Evolutionary conservation across 2,113 vertebrate genomes (phyloP).

Genomic region (Nibea coibor): DNA sequence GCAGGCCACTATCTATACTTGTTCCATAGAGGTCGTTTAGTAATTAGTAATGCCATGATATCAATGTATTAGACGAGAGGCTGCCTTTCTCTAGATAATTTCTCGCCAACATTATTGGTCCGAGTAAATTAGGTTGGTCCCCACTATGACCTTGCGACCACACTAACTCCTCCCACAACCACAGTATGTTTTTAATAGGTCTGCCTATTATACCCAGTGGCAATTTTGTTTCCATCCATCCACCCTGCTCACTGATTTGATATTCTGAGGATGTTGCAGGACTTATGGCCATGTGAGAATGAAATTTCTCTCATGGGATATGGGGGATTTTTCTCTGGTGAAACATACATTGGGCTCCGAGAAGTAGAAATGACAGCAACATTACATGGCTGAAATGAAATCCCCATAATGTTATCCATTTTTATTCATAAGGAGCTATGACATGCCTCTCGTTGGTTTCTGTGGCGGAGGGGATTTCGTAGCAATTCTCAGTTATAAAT

Average conservation of each 20-base stretch:
- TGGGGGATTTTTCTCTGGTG: constrained; percentile 69
- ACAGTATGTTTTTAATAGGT: constrained; percentile 72
- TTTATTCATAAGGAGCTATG: constrained; percentile 71
- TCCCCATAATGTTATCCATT: constrained; percentile 72
- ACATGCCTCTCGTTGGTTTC: constrained; percentile 57
- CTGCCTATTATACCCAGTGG: constrained; percentile 55
- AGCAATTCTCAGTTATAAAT: constrained; percentile 67
- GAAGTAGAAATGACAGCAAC: constrained; percentile 71
- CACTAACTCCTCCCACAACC: constrained; percentile 53
- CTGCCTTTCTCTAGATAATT: constrained; percentile 42
- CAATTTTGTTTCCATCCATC: constrained; percentile 64
- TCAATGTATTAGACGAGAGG: constrained; percentile 37
- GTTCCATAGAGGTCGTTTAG: constrained; percentile 35
- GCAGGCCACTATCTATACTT: constrained; percentile 12
- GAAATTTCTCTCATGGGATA: constrained; percentile 73
- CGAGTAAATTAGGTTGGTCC: constrained; percentile 55
- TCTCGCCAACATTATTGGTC: constrained; percentile 32
- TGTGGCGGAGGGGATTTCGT: constrained; percentile 43
- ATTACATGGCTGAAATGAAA: constrained; percentile 76
- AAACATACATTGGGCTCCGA: constrained; percentile 39
- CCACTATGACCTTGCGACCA: constrained; percentile 64
- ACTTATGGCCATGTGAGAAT: constrained; percentile 68
- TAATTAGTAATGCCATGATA: constrained; percentile 47
- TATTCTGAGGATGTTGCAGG: constrained; percentile 66
- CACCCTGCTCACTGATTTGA: constrained; percentile 44